Conservation (phyloP, 2,113 vertebrate species). For the Odocoileus hemionus region DNA sequence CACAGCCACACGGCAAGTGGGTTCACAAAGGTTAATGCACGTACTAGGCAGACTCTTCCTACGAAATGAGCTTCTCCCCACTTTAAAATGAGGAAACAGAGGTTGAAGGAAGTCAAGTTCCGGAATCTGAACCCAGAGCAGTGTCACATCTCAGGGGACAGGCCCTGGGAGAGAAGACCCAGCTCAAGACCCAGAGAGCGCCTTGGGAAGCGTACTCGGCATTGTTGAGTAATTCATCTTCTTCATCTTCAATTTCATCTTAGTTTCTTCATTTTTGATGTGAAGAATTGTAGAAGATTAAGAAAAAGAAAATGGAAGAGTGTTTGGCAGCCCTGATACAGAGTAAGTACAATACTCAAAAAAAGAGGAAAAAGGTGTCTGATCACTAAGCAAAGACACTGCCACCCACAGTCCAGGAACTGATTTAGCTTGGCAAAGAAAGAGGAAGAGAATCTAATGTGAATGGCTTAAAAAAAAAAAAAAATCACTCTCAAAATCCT, state of each 20-base stretch:
- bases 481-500: neutral
- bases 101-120: neutral
- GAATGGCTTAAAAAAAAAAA: neutral
- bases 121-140: neutral
- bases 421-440: neutral
- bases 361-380: neutral
- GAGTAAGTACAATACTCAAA: fast-evolving
- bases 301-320: neutral
- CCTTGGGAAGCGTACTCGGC: neutral
- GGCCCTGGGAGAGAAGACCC: neutral
- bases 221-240: neutral
- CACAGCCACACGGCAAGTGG: fast-evolving
- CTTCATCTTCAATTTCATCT: neutral
- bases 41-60: neutral
- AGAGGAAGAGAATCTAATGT: neutral
- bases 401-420: neutral
- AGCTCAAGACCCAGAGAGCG: too few species aligned
- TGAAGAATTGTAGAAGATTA: neutral
- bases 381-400: fast-evolving
- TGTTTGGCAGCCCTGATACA: neutral
- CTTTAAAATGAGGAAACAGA: neutral
- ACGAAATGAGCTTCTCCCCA: neutral
- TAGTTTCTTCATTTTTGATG: neutral
- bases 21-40: neutral
- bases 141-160: too few species aligned